Evolutionary conservation across 2,797 vertebrate species (phyloP).

Genomic region (Sebastes melanostomus): DNA sequence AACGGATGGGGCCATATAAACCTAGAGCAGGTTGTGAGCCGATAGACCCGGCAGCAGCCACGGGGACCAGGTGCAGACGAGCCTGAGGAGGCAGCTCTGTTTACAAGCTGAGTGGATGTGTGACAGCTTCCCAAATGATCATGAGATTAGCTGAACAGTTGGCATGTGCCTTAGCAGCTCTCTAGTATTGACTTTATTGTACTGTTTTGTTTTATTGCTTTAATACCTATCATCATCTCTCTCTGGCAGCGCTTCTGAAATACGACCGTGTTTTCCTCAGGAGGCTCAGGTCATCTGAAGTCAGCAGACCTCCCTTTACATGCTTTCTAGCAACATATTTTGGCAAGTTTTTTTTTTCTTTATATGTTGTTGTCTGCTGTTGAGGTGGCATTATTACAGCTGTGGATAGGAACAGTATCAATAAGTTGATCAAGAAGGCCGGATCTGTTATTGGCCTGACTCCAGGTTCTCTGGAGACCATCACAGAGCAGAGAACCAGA

Average conservation of each 20-base stretch:
- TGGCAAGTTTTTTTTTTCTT: neutral
- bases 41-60: neutral
- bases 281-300: neutral
- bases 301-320: neutral
- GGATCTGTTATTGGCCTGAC: neutral
- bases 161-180: neutral
- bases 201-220: slow-evolving; percentile 4
- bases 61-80: neutral
- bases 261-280: neutral
- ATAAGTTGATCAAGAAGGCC: neutral
- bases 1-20: neutral
- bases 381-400: neutral
- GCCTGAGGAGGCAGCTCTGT: neutral
- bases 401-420: neutral
- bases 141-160: slow-evolving; percentile 18
- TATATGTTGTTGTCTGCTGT: neutral
- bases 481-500: neutral
- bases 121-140: neutral
- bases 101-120: neutral
- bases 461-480: neutral
- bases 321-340: neutral
- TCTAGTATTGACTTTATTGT: neutral
- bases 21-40: neutral
- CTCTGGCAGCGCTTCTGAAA: neutral
- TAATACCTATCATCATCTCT: neutral